Conservation (phyloP, 2,888 invertebrate genomes). For the Tetragonisca angustula region DNA sequence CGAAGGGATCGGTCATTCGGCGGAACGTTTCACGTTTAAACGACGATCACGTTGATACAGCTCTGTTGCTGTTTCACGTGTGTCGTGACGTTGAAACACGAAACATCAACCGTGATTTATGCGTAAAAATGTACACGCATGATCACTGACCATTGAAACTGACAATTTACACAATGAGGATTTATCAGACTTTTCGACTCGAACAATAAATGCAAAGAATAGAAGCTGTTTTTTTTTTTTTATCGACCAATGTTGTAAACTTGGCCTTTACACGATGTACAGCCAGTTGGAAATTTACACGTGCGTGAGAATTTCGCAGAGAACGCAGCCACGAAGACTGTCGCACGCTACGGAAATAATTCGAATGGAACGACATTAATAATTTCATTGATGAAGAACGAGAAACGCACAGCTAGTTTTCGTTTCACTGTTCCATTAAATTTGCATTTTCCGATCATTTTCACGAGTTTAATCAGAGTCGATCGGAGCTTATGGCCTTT, state of each 20-base stretch:
- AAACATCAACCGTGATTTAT: constrained; percentile 2
- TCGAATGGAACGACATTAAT: no score
- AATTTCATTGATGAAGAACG: no score
- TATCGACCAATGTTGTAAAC: not conserved
- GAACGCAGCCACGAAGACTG: no score
- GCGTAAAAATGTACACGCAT: not conserved
- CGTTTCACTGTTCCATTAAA: no score
- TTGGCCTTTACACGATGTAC: not conserved
- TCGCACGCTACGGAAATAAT: no score
- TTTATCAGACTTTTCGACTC: not conserved
- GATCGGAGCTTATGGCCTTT: no score
- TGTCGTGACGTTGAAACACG: not conserved
- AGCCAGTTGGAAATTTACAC: not conserved
- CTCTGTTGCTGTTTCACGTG: not conserved
- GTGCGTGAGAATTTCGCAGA: no score
- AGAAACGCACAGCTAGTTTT: no score
- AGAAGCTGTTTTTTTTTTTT: not conserved
- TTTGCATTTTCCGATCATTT: no score
- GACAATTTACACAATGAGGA: not conserved
- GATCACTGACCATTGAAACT: not conserved
- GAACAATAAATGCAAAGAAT: not conserved
- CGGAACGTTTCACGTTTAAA: constrained; percentile 17
- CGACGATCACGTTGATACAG: not conserved
- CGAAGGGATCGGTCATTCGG: not conserved
- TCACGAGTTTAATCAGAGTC: not conserved